phyloP scores from a whole-genome alignment of 2,797 vertebrate species.

The Tadarida brasiliensis region DNA sequence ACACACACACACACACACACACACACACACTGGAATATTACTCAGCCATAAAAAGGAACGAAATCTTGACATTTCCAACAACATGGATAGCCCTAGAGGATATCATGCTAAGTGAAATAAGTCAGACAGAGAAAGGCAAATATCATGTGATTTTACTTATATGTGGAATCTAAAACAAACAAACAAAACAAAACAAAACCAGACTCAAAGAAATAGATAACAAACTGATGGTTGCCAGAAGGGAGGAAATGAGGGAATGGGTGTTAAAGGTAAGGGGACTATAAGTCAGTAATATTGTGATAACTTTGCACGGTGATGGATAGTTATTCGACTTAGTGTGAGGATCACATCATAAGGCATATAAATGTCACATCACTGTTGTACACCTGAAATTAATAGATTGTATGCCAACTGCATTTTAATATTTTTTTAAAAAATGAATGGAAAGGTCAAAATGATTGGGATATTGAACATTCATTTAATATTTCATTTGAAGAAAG shows the following conservation, averaged over 20 bases:
- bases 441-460: background rate
- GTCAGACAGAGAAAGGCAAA: background rate
- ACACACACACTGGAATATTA: background rate
- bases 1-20: background rate
- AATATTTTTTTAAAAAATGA: background rate
- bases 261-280: background rate
- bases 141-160: background rate
- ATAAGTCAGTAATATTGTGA: background rate
- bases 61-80: background rate
- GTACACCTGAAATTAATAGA: background rate
- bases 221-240: background rate
- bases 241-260: background rate
- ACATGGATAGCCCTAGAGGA: background rate
- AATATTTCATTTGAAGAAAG: conserved; percentile 27
- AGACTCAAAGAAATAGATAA: background rate
- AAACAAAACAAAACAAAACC: background rate
- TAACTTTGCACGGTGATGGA: too few relatives aligned
- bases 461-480: background rate
- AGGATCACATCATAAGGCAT: background rate
- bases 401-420: background rate
- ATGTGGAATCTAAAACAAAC: background rate
- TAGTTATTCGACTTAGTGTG: background rate
- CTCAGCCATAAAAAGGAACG: background rate
- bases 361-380: background rate
- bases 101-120: background rate